Base-by-base conservation (phyloP, 2,113 vertebrate species). In the Rostratula benghalensis region DNA sequence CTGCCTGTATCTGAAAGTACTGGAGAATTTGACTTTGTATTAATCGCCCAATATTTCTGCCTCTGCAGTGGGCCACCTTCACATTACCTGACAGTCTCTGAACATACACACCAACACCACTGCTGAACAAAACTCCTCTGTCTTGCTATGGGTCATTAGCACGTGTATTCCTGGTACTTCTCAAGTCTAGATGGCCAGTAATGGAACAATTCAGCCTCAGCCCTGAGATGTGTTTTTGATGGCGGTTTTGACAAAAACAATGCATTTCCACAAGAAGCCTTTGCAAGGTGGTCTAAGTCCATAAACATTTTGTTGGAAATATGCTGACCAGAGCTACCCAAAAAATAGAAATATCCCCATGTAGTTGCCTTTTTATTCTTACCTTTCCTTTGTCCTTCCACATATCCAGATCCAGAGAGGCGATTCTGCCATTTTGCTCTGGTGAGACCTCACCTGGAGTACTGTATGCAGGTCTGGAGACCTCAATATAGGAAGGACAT, bases 1-100 rank as follows among this genome's bases (percentile, higher is more conserved):
- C 4, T 2, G 0, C 11, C 3, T 56, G 41, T 31, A 12, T 27
- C 63, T 85, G 63, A 81, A 93, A 77, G 46, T 25, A 33, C 0
- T 51, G n/a, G 31, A 88, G 27, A 92, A 53, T 57, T 53, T 73
- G n/a, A 39, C 20, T 80, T 68, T 11, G 1, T 45, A 5, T 53
- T 74, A 80, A 65, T 17, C 31, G 57, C 3, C 5, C 35, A 92
- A 1, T 14, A 9, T 68, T 56, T 69, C 28, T 71, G 33, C 13
- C 45, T 69, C 43, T 46, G 31, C 35, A 54, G 21, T 13, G 25
- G 1, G 3, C 5, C 13, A 48, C 21, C 30, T 90, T 60, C 17
- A 43, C 3, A 0, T 51, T 43, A 37, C 27, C 30, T 25, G 43
- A 16, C 3, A n/a, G 43, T 19, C 35, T 81, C 56, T 39, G 61